A percentile compares a stretch with the other conserved stretches of the same genome.
phyloP scores from a whole-genome alignment of 2,888 invertebrate genomes.

The Synergus umbraculus region DNA sequence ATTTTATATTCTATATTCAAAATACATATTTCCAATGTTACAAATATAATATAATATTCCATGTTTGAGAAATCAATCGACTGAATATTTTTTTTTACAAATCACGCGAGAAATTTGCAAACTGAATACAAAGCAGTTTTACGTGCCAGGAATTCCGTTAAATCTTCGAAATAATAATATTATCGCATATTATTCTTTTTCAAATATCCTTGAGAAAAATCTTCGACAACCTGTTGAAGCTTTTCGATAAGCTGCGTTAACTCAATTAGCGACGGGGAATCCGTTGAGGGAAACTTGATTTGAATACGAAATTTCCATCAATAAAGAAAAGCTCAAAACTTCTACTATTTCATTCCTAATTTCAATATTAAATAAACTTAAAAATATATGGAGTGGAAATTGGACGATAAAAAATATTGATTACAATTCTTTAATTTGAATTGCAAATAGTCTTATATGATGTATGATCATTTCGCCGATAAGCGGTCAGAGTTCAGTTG shows the following conservation, averaged over 20 bases:
- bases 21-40: background rate
- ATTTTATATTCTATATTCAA: background rate
- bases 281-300: background rate
- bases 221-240: background rate
- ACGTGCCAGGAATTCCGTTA: no score
- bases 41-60: no score
- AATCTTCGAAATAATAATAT: no score
- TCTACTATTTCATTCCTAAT: background rate
- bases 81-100: no score
- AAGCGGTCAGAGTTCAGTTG: slow-evolving; percentile 15
- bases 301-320: background rate
- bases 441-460: background rate
- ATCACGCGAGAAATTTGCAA: no score
- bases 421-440: background rate
- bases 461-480: background rate
- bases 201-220: background rate
- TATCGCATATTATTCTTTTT: background rate
- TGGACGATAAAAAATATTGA: background rate
- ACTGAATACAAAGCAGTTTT: no score
- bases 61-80: background rate
- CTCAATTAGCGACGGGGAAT: background rate
- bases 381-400: background rate
- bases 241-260: background rate
- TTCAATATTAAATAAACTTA: no score
- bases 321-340: background rate